phyloP scores from a whole-genome alignment of 2,113 vertebrate species.

The Misgurnus anguillicaudatus region DNA sequence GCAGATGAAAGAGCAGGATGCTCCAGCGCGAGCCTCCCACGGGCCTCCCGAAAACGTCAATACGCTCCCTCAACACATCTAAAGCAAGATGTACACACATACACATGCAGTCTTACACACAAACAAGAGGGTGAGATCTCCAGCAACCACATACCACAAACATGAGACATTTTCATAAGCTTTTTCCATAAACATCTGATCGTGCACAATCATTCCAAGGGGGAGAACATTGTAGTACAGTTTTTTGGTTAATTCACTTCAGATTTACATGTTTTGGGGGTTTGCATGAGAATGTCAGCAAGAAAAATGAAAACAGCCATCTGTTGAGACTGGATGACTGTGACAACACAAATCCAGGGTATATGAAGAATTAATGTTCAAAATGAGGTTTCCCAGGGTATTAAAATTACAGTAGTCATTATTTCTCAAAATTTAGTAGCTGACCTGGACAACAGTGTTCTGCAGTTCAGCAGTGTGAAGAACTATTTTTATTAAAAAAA shows the following conservation, averaged over 20 bases:
- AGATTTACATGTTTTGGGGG: not conserved
- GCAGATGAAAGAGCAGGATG: slow-evolving; percentile 61
- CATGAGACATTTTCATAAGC: slow-evolving; percentile 1
- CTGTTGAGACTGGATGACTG: slow-evolving; percentile 26
- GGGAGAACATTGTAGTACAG: slow-evolving; percentile 13
- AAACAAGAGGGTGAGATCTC: slow-evolving; percentile 16
- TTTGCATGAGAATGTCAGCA: not conserved
- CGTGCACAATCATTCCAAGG: not conserved
- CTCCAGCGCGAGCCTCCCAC: slow-evolving; percentile 63
- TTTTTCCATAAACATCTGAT: slow-evolving; percentile 15
- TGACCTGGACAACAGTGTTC: too few species aligned
- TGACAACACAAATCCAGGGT: not conserved
- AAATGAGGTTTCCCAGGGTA: not conserved
- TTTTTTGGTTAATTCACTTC: slow-evolving; percentile 4
- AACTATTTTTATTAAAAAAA: too few species aligned
- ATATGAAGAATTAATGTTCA: slow-evolving; percentile 1
- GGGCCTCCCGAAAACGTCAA: slow-evolving; percentile 51
- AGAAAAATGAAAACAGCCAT: slow-evolving; percentile 39
- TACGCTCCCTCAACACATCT: slow-evolving; percentile 54
- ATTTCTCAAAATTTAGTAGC: too few species aligned
- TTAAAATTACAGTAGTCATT: too few species aligned
- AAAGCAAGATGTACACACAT: slow-evolving; percentile 42
- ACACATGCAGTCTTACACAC: slow-evolving; percentile 48
- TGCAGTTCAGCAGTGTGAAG: too few species aligned
- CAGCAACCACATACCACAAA: slow-evolving; percentile 37